These are phyloP conservation scores for Zoanthus gigantus DNA, from an alignment of 92 coral and sea anemone species.

Conservation along the genomic window DNA sequence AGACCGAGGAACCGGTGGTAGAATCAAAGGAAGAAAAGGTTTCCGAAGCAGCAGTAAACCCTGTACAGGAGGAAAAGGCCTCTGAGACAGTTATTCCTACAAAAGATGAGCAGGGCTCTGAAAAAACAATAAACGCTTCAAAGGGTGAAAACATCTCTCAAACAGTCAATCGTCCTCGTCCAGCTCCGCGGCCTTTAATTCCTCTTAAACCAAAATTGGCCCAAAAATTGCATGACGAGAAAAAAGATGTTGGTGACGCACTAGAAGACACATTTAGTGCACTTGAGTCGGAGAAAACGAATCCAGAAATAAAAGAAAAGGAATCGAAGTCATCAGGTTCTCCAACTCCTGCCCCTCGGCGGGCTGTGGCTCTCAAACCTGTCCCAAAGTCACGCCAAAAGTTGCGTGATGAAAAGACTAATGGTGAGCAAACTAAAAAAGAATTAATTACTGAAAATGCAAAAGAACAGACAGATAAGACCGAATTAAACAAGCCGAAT, in stretches of 20 bases:
- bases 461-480: background rate
- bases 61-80: conserved; percentile 16
- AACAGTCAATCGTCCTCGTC: conserved; percentile 21
- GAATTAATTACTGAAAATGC: background rate
- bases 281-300: conserved; percentile 6
- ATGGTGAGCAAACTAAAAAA: background rate
- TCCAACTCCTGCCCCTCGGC: conserved; percentile 36
- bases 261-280: conserved; percentile 11
- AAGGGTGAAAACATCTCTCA: conserved; percentile 13
- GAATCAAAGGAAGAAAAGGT: conserved; percentile 29
- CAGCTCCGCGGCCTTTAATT: background rate
- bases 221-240: background rate
- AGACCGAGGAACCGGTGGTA: background rate
- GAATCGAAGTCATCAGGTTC: conserved; percentile 8
- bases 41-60: background rate
- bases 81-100: background rate
- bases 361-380: conserved; percentile 29
- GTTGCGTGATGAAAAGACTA: conserved; percentile 1
- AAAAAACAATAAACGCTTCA: background rate
- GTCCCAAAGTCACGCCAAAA: conserved; percentile 27
- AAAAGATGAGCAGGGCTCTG: background rate
- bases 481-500: background rate
- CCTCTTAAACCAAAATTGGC: background rate
- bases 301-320: conserved; percentile 20
- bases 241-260: background rate